Percentiles rank a stretch among this genome's conserved stretches.
These are phyloP conservation scores for Sphenopsis melanotis DNA, from an alignment of 2,797 vertebrate species.

Conservation along the genomic window DNA sequence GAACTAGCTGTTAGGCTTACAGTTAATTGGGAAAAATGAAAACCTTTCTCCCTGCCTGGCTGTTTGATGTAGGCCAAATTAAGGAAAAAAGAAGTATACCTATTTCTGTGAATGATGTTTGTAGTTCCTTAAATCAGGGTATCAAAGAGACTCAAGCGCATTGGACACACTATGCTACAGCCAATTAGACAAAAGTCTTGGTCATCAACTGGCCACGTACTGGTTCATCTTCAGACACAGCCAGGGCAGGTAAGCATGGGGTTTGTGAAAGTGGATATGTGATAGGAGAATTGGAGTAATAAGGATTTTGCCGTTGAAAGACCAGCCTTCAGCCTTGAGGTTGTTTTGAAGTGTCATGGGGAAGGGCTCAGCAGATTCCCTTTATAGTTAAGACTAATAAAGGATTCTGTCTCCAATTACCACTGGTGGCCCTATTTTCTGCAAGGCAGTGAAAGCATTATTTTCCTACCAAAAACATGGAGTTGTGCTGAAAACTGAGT, in stretches of 20 bases:
- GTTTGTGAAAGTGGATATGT: neutral
- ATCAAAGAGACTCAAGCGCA: neutral
- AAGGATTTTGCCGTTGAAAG: neutral
- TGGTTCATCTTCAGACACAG: neutral
- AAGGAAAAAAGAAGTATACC: neutral
- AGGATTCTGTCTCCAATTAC: neutral
- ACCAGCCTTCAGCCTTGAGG: neutral
- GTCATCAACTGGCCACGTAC: neutral
- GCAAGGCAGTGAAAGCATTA: neutral
- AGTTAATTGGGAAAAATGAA: neutral
- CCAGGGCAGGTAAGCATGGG: neutral
- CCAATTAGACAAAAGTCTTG: neutral
- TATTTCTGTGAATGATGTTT: neutral
- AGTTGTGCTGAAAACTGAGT: constrained; percentile 4
- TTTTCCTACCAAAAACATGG: neutral
- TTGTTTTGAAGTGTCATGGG: neutral
- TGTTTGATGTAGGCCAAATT: neutral
- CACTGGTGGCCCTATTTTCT: neutral
- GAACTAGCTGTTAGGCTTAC: neutral
- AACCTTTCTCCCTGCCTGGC: neutral
- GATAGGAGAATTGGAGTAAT: neutral
- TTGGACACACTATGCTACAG: neutral
- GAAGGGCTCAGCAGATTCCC: neutral
- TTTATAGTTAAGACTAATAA: neutral
- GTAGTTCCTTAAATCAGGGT: neutral